Base-by-base conservation (phyloP, 2,888 invertebrate genomes). In the Idaea straminata region DNA sequence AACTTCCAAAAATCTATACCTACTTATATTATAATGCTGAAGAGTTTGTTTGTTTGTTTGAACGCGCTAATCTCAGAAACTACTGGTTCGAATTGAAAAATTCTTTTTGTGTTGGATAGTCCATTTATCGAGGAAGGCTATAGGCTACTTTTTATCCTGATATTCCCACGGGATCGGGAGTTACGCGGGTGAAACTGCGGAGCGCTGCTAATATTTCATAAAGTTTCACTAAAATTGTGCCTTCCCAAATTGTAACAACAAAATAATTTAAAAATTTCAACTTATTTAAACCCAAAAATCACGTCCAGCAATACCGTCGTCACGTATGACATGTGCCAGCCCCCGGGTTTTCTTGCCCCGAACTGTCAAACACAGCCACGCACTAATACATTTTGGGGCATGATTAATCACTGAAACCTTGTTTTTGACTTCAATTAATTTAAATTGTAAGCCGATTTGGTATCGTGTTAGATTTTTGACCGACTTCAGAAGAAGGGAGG, bases 361-460 rank as follows among this genome's bases (percentile, higher is more conserved):
- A 74, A 74, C 83, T 88, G 89, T 89, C 89, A 89, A 80, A 78
- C 73, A 74, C 88, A 88, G 83, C 74, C 85, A 81, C 78, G 59
- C 71, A 77, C 77, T 87, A 88, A 87, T 88, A 89, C 90, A 91
- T 89, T 81, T 85, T 76, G 84, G 88, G 82, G 85, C 78, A 68
- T 80, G 83, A 91, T 91, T 91, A 91, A 91, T 91, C 91, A 81
- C 78, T 80, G 64, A 69, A 62, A 63, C 72, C 83, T 87, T 85
- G 88, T 84, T 87, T 86, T 83, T 84, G 85, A 87, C 83, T 70
- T 74, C 71, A 70, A 59, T 59, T 59, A 59, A 59, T 59, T 59
- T 59, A 34, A 59, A 59, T 10, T 34, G 4, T 59, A 34, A 34
- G 59, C 34, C 16, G 62, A 25, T 13, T 62, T 57, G 35, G 57